Evolutionary conservation across 2,113 vertebrate genomes (phyloP).

Genomic region (Rissa tridactyla): DNA sequence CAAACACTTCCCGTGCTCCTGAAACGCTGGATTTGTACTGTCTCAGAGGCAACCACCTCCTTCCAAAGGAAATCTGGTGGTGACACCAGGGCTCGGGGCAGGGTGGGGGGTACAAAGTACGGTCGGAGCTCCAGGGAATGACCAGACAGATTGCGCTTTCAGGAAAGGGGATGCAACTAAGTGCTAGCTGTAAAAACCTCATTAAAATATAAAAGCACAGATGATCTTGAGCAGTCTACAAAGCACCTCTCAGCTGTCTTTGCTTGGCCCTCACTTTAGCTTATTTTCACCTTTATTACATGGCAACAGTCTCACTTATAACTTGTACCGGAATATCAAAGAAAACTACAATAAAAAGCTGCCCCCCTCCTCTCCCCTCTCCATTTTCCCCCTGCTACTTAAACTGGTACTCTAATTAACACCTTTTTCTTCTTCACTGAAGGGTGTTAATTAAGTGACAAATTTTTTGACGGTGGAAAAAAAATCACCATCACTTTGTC

Average conservation of each 20-base stretch:
- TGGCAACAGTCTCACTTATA: background rate
- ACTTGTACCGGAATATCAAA: background rate
- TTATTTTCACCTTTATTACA: background rate
- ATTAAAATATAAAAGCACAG: background rate
- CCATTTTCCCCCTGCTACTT: background rate
- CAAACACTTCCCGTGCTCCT: background rate
- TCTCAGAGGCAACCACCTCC: background rate
- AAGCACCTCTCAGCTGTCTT: background rate
- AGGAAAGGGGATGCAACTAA: background rate
- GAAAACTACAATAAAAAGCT: background rate
- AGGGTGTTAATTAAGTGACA: background rate
- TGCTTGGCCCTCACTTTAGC: background rate
- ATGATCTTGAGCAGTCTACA: background rate
- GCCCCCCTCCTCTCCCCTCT: background rate
- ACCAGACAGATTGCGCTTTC: background rate
- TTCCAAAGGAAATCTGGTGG: background rate
- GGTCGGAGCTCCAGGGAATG: background rate
- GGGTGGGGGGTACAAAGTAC: background rate
- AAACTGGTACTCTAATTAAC: background rate
- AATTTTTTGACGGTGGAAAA: background rate
- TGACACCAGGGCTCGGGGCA: background rate
- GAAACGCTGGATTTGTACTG: background rate
- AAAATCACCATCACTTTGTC: background rate
- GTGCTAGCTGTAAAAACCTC: background rate
- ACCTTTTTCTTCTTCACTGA: background rate